Percentiles rank a stretch among this genome's conserved stretches.
Conservation (phyloP, 2,113 vertebrate genomes). For the Tragulus kanchil region DNA sequence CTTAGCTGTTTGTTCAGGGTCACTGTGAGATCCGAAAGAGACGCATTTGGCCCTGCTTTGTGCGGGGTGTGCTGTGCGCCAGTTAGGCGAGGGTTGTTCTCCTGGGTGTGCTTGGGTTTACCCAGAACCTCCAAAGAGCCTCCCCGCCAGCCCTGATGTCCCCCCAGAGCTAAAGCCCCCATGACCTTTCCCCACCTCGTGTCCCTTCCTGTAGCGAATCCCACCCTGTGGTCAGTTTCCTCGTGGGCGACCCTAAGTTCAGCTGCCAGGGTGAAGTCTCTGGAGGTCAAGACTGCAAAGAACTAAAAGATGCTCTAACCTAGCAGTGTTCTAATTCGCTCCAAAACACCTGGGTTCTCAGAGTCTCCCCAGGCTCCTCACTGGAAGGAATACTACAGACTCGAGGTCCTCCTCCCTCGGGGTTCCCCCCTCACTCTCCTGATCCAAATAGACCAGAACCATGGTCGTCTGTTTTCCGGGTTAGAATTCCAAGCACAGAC, state of each 20-base stretch:
- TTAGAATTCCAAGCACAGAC: not conserved
- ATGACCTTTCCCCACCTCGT: not conserved
- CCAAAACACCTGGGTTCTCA: not conserved
- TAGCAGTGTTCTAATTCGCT: no score
- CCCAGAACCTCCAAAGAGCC: not conserved
- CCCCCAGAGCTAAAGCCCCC: not conserved
- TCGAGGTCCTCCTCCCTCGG: not conserved
- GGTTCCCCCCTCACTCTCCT: not conserved
- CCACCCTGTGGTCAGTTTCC: not conserved
- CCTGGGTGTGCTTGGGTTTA: not conserved
- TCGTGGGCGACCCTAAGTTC: not conserved
- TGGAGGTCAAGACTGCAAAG: not conserved
- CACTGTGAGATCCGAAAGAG: not conserved
- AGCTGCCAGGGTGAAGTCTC: not conserved
- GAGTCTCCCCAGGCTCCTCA: not conserved
- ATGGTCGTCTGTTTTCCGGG: not conserved
- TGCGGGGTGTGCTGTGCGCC: not conserved
- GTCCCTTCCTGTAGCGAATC: not conserved
- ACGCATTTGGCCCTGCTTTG: not conserved
- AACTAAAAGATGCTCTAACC: not conserved
- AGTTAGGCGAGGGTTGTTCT: not conserved
- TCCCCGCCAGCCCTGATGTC: not conserved
- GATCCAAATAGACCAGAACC: not conserved
- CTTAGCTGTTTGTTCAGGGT: slow-evolving; percentile 25
- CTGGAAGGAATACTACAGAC: not conserved